These are phyloP conservation scores for Ophiodon elongatus DNA, from an alignment of 2,113 vertebrate species.

Conservation along the genomic window DNA sequence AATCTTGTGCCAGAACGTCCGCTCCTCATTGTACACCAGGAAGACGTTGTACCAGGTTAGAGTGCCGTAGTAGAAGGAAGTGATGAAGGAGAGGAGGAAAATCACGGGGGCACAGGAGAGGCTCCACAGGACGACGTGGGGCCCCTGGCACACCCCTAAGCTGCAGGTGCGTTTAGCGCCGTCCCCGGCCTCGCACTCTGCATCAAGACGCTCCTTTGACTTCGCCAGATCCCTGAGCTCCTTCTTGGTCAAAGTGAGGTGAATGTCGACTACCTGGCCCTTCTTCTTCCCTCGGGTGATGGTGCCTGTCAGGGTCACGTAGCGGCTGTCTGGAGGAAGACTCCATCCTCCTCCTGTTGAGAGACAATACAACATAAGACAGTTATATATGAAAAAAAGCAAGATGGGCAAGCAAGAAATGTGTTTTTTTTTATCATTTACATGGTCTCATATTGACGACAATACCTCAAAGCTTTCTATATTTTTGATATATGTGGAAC, in stretches of 20 bases:
- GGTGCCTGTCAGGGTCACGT: slow-evolving; percentile 97
- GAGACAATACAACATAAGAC: slow-evolving; percentile 6
- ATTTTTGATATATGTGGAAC: background rate
- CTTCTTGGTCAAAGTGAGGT: slow-evolving; percentile 94
- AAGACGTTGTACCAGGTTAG: slow-evolving; percentile 99
- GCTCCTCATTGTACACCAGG: slow-evolving; percentile 98
- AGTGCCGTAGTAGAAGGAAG: slow-evolving; percentile 98
- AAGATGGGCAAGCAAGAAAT: background rate
- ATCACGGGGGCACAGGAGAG: slow-evolving; percentile 93
- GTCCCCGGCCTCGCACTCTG: slow-evolving; percentile 80
- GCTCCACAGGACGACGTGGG: slow-evolving; percentile 95
- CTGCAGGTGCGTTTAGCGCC: slow-evolving; percentile 85
- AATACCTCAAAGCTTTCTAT: background rate
- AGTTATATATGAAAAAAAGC: background rate
- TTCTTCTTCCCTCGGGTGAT: slow-evolving; percentile 99
- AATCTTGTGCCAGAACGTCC: slow-evolving; percentile 99
- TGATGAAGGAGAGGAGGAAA: slow-evolving; percentile 94
- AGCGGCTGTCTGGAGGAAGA: slow-evolving; percentile 93
- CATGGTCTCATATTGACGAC: background rate
- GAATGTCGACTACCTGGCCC: slow-evolving; percentile 98
- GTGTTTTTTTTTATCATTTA: background rate
- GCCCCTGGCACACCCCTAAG: slow-evolving; percentile 89
- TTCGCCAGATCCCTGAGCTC: slow-evolving; percentile 93
- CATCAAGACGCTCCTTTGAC: slow-evolving; percentile 89
- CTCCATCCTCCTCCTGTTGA: slow-evolving; percentile 91